Evolutionary conservation across 2,888 invertebrate genomes (phyloP).

Genomic region (Thera obeliscata): DNA sequence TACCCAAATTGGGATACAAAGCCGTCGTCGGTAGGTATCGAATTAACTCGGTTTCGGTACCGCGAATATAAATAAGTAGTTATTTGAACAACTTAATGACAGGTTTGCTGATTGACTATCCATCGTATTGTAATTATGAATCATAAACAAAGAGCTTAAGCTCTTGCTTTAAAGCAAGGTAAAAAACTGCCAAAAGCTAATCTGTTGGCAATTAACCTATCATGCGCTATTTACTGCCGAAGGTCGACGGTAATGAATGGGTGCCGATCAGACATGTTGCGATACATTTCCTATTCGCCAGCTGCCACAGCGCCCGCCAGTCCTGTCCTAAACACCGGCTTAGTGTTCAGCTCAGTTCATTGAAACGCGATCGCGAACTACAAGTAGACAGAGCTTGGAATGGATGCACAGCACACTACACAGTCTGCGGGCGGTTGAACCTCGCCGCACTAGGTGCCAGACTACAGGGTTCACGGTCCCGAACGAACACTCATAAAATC

Average conservation of each 20-base stretch:
- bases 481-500: constrained; percentile 25
- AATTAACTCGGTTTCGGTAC: constrained; percentile 62
- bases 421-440: constrained; percentile 19
- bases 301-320: constrained; percentile 42
- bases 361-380: constrained; percentile 9
- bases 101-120: constrained; percentile 77
- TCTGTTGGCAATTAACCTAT: constrained; percentile 82
- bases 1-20: constrained; percentile 55
- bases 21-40: constrained; percentile 57
- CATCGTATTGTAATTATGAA: constrained; percentile 78
- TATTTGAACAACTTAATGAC: constrained; percentile 82
- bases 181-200: constrained; percentile 81
- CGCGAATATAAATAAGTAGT: constrained; percentile 72
- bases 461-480: constrained; percentile 23
- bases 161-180: constrained; percentile 55
- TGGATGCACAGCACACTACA: not conserved
- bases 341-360: constrained; percentile 29
- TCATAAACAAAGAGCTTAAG: constrained; percentile 78
- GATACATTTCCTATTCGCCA: constrained; percentile 59
- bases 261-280: constrained; percentile 42
- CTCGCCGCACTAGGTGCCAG: constrained; percentile 30
- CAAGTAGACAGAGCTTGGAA: constrained; percentile 6
- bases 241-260: constrained; percentile 72
- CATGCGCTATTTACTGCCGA: constrained; percentile 75
- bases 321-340: constrained; percentile 49